Evolutionary conservation across 2,113 vertebrate genomes (phyloP).

Genomic region (Saguinus midas): DNA sequence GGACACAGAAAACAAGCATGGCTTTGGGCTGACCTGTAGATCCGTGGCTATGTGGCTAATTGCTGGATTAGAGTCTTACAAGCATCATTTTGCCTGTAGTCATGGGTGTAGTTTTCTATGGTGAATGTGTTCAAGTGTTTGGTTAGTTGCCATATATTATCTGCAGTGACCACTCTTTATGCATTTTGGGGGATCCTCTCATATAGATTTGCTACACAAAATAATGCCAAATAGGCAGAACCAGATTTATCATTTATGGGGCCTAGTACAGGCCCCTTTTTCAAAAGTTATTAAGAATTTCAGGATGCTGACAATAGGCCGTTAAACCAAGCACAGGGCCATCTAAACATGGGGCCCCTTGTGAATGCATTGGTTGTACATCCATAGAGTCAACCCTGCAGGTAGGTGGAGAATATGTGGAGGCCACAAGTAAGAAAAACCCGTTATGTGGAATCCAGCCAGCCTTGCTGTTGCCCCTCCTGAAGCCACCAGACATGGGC

Average conservation of each 20-base stretch:
- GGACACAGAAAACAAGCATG: neutral
- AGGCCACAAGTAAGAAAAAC: neutral
- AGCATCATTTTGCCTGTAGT: neutral
- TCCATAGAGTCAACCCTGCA: neutral
- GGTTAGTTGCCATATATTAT: neutral
- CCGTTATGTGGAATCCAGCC: neutral
- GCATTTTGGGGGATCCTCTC: neutral
- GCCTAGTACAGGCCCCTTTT: neutral
- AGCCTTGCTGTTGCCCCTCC: neutral
- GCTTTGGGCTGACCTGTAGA: neutral
- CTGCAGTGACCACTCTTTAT: neutral
- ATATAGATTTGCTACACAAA: neutral
- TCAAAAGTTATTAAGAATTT: neutral
- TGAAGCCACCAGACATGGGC: neutral
- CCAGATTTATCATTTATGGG: neutral
- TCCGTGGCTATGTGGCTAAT: neutral
- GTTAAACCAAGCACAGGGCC: neutral
- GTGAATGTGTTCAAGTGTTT: neutral
- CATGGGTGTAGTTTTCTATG: neutral
- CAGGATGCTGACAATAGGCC: neutral
- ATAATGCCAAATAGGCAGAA: neutral
- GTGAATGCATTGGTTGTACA: neutral
- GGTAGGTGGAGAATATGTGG: neutral
- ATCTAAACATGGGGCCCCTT: neutral
- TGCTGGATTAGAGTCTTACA: neutral